Evolutionary conservation across 92 coral and sea anemone species (phyloP), one percentile per base, ranked within the genome.

Genomic region (Porites evermanni): DNA sequence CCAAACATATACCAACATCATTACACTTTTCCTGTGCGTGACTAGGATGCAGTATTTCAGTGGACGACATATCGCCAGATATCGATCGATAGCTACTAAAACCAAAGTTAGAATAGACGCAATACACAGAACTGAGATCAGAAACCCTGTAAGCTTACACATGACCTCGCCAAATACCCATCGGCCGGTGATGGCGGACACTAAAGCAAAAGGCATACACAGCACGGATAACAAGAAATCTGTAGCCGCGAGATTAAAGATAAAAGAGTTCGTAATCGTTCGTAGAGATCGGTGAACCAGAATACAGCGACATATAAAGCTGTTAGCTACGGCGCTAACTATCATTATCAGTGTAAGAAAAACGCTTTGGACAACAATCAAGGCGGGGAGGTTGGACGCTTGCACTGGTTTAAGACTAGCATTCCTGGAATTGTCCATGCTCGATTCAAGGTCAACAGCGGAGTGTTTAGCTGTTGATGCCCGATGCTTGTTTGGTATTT

Each of bases 201-300:
- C 91, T 10, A 94, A 67, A 13, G 89, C 98, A 32, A 94, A 93
- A 1, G 98, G 98, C 96, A 94, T 90, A 60, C 98, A 94, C 0
- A 94, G 68, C 8, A 93, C 90, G 2, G 93, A 93, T 13, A 94
- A 72, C 47, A 92, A 80, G 78, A 94, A 94, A 88, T 94, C 98
- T 2, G 96, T 94, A 17, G 93, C 91, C 23, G 98, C 98, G 53
- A 94, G 74, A 67, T 94, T 94, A 74, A 94, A 87, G 66, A 94
- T 94, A 50, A 94, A 94, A 54, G 91, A 86, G 83, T 94, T 94
- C 5, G 98, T 94, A 47, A 85, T 84, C 7, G 96, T 92, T 7
- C 93, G 91, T 69, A 94, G 38, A 9, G 93, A 90, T 23, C 88
- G 92, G 61, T 90, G 89, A 83, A 78, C 89, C 13, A 94, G 77